Base-by-base conservation (phyloP, 2,797 vertebrate genomes). In the Vireo griseus region DNA sequence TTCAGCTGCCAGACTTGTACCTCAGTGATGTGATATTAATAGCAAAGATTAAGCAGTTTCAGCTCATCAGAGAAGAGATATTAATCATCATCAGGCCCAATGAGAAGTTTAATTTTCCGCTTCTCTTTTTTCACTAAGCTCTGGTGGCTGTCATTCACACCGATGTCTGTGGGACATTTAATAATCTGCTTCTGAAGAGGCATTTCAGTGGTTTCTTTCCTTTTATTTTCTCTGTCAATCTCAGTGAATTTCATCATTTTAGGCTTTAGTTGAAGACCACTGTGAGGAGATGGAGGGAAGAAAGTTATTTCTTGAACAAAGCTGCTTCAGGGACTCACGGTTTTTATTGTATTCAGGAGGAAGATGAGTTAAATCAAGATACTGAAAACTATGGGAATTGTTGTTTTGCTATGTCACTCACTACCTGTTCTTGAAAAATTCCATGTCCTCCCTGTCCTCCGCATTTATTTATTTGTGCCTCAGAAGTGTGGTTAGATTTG, bases 1-100 rank as follows among this genome's bases (percentile, higher is more conserved):
- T 88, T 68, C 48, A 86, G 61, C 80, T 95, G 62, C 83, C 35
- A 12, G 91, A 87, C 65, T 86, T 91, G 65, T 87, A 90, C 92
- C 88, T 97, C 88, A 54, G 75, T 78, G 94, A 78, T 96, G 96
- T 86, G 82, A 44, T 96, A 97, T 95, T 97, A 97, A 96, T 97
- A 92, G 92, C 62, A 92, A 80, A 59, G 73, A 97, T 97, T 94
- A 97, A 95, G 95, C 86, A 39, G 47, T 96, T 94, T 95, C 94
- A 85, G 94, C 94, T 96, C 92, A 74, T 95, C 83, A 95, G 86
- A 95, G 94, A 96, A 67, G 91, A 97, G 85, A 93, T 96, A 97
- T 96, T 97, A 95, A 97, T 97, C 97, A 97, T 97, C 90, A 96
- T 96, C 94, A 97, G 87, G n/a, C 81, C 90, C 91, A 92, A 84